phyloP scores from a whole-genome alignment of 2,888 invertebrate genomes.

The Notodonta ziczac region DNA sequence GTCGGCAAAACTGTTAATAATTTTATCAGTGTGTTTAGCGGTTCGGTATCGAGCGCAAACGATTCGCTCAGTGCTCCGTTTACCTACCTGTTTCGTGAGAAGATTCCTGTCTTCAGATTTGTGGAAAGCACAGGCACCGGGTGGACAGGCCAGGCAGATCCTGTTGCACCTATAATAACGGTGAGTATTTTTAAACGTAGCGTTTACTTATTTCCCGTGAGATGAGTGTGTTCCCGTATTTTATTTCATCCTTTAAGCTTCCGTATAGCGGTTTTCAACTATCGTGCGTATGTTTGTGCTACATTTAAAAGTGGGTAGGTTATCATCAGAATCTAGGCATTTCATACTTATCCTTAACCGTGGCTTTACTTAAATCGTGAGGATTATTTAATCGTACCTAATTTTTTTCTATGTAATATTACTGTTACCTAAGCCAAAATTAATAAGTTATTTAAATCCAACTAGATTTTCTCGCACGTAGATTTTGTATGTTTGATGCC shows the following conservation, averaged over 20 bases:
- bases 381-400: too few species aligned
- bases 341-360: not conserved
- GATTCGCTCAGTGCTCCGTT: conserved; percentile 43
- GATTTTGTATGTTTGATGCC: too few species aligned
- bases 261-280: not conserved
- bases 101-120: conserved; percentile 66
- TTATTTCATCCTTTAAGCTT: conserved; percentile 3
- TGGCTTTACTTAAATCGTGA: too few species aligned
- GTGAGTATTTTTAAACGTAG: conserved; percentile 65
- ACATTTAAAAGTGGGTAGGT: not conserved
- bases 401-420: too few species aligned
- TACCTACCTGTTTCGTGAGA: conserved; percentile 47
- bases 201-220: conserved; percentile 21
- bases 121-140: conserved; percentile 71
- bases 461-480: not conserved
- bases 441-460: not conserved
- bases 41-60: conserved; percentile 24
- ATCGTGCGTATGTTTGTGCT: not conserved
- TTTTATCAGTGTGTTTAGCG: conserved; percentile 38
- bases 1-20: conserved; percentile 43
- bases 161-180: conserved; percentile 78
- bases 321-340: not conserved
- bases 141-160: conserved; percentile 63
- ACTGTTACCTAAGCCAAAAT: too few species aligned
- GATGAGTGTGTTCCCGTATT: conserved; percentile 10